A percentile compares a stretch with the other conserved stretches of the same genome.
These are phyloP conservation scores for Schlechtendalia chinensis DNA, from an alignment of 1,140 invertebrate species.

Conservation along the genomic window DNA sequence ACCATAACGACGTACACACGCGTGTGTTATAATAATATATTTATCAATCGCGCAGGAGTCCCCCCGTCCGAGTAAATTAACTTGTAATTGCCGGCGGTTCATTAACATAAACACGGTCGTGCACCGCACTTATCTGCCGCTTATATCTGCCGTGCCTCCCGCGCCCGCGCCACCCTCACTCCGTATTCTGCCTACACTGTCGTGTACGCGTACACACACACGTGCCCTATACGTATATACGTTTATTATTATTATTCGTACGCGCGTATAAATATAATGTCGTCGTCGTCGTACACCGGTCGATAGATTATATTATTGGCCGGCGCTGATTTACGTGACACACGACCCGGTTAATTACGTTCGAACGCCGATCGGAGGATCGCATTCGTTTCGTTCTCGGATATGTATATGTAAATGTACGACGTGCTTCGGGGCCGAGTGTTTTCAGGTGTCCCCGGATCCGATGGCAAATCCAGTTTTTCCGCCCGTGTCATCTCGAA, in stretches of 20 bases:
- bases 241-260: not conserved
- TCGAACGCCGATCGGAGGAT: not conserved
- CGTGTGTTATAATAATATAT: slow-evolving; percentile 33
- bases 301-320: slow-evolving; percentile 42
- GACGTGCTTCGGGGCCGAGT: too few species aligned
- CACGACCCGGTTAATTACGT: slow-evolving; percentile 42
- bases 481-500: too few species aligned
- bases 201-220: not conserved
- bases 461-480: too few species aligned
- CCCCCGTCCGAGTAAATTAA: slow-evolving; percentile 44
- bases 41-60: slow-evolving; percentile 41
- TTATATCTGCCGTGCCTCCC: slow-evolving; percentile 31
- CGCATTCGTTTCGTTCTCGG: not conserved
- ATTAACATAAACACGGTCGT: slow-evolving; percentile 50
- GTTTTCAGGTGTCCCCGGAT: too few species aligned
- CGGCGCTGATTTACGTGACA: slow-evolving; percentile 40
- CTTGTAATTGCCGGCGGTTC: slow-evolving; percentile 46
- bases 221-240: not conserved
- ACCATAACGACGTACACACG: not conserved
- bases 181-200: too few species aligned
- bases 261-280: slow-evolving; percentile 4
- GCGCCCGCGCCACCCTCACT: too few species aligned
- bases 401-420: too few species aligned
- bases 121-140: slow-evolving; percentile 41
- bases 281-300: slow-evolving; percentile 20